Evolutionary conservation across 2,113 vertebrate genomes (phyloP), one percentile per base, ranked within the genome.

Genomic region (Melanerpes aurifrons): DNA sequence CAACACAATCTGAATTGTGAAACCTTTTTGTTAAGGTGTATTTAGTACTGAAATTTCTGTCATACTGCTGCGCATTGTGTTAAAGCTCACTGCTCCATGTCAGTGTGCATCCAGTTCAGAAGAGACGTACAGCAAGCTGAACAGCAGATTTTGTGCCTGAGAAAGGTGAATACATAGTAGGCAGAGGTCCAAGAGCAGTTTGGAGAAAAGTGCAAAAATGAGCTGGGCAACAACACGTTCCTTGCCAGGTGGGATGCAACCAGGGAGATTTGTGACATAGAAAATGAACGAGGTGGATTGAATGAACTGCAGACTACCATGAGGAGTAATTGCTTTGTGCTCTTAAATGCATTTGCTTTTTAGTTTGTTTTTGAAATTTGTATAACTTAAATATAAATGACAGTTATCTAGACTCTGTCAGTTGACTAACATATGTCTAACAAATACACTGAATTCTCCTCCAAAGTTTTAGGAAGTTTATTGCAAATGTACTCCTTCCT

Each of bases 361-460:
- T 79, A 26, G 54, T 72, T 70, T 82, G 76, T 94, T 95, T 89
- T 74, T 85, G 81, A 75, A 70, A 73, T 86, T 82, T 93, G 92
- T 13, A 40, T 93, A 73, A 93, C 54, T 79, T 82, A 91, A 85
- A 71, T 31, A 62, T 53, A 79, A 82, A 74, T 37, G 50, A 35
- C 12, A 81, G 22, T 69, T 61, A 82, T 90, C 90, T 77, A 64
- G 86, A 82, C 15, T 32, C 47, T 76, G 81, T 67, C 22, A 57
- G 29, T 79, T 64, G 88, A 78, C 82, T 78, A 70, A 87, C 77
- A 54, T 13, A 26, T 56, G 16, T 77, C 82, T 77, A 92, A 32
- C 43, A 91, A 73, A 80, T 67, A 7, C 50, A 24, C 28, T 79
- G 69, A 71, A 75, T 28, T 47, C 18, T 50, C 81, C 47, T 87